phyloP scores from a whole-genome alignment of 2,797 vertebrate genomes.

The Sphenodon punctatus region DNA sequence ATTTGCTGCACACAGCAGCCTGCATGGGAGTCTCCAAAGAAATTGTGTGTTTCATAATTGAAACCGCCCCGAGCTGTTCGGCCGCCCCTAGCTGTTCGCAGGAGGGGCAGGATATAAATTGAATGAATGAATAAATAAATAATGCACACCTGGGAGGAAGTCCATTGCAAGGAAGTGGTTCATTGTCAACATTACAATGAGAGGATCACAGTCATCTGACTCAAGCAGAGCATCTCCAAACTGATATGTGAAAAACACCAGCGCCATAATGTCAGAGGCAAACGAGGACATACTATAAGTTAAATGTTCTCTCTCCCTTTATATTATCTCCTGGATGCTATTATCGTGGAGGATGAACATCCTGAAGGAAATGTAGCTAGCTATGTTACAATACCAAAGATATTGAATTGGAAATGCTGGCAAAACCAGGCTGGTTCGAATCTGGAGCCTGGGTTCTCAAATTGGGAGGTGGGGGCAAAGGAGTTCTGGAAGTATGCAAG shows the following conservation, averaged over 20 bases:
- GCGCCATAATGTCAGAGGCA: accelerated
- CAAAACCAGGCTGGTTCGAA: constrained; percentile 17
- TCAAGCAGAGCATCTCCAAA: neutral
- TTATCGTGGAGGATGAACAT: constrained; percentile 19
- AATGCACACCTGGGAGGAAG: no score
- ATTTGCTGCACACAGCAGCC: no score
- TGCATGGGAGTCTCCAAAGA: no score
- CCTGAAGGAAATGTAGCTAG: neutral
- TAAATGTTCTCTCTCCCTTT: neutral
- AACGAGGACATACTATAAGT: neutral
- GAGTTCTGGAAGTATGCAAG: no score
- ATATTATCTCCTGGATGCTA: neutral
- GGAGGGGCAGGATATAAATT: no score
- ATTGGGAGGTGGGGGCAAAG: no score
- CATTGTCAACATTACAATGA: constrained; percentile 18
- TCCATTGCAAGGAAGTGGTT: constrained; percentile 39
- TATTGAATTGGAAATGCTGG: neutral
- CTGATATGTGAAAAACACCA: neutral
- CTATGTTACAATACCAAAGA: neutral
- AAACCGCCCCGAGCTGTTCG: no score
- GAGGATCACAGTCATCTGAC: constrained; percentile 33
- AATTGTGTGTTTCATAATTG: no score
- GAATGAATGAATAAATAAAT: no score
- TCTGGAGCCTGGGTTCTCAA: no score
- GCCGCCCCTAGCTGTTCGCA: no score